Percentiles rank a stretch among this genome's conserved stretches.
Conservation (phyloP, 2,113 vertebrate genomes). For the Chloroceryle aenea region DNA sequence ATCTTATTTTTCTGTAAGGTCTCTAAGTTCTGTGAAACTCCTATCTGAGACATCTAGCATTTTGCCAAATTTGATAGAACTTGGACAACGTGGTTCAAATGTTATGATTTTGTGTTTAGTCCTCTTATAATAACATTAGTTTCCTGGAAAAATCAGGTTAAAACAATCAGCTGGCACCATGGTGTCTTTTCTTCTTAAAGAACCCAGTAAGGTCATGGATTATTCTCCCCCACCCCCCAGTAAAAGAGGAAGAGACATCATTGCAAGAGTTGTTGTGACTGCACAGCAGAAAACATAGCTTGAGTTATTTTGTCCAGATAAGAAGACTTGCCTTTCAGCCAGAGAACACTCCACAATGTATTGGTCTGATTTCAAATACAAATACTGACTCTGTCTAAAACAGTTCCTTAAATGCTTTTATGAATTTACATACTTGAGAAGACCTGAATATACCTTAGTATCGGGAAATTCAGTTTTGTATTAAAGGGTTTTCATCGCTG, state of each 20-base stretch:
- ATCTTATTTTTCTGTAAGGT: neutral
- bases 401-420: neutral
- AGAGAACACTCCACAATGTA: neutral
- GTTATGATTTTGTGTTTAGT: neutral
- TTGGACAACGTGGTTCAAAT: neutral
- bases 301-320: neutral
- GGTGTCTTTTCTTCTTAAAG: constrained; percentile 23
- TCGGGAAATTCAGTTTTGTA: neutral
- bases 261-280: neutral
- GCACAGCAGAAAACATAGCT: neutral
- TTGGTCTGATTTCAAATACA: neutral
- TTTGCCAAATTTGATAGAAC: constrained; percentile 13
- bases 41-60: neutral
- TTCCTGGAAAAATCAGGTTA: neutral
- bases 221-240: neutral
- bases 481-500: neutral
- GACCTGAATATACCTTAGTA: neutral
- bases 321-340: neutral
- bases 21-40: neutral
- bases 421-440: neutral
- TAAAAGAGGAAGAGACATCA: neutral
- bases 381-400: neutral
- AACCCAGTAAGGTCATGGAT: neutral
- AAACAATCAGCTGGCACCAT: constrained; percentile 2
- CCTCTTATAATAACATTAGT: neutral